Evolutionary conservation across 2,888 invertebrate species (phyloP).

Genomic region (Gryllus longicercus): DNA sequence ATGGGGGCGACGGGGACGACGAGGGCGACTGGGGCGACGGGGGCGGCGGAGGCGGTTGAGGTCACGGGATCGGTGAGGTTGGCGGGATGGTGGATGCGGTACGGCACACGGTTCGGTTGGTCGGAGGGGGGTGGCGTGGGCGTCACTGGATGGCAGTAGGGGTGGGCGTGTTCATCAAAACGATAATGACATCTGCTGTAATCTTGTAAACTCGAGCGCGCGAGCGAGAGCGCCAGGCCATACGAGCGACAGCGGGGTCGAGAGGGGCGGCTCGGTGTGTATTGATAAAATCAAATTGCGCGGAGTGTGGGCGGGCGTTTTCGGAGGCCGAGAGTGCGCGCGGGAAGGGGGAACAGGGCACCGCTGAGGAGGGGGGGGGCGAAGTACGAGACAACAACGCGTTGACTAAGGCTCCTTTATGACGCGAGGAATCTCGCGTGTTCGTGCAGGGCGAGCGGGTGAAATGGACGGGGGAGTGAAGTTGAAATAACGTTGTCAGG

Average conservation of each 20-base stretch:
- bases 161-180: constrained; percentile 17
- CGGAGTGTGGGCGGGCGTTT: neutral
- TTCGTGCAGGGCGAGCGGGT: too few relatives aligned
- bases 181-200: constrained; percentile 17
- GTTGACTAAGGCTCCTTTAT: neutral
- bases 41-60: too few relatives aligned
- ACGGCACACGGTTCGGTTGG: too few relatives aligned
- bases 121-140: too few relatives aligned
- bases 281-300: constrained; percentile 8
- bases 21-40: too few relatives aligned
- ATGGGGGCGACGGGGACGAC: too few relatives aligned
- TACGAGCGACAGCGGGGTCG: neutral
- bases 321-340: neutral
- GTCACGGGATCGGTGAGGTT: too few relatives aligned
- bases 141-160: neutral
- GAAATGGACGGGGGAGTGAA: too few relatives aligned
- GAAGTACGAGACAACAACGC: neutral
- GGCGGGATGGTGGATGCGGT: neutral
- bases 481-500: too few relatives aligned
- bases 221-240: neutral
- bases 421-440: too few relatives aligned
- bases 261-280: neutral
- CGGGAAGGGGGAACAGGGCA: neutral
- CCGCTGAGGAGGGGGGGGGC: neutral
- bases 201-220: constrained; percentile 17